Conservation (phyloP, 2,797 vertebrate genomes). For the Poecilia wingei region DNA sequence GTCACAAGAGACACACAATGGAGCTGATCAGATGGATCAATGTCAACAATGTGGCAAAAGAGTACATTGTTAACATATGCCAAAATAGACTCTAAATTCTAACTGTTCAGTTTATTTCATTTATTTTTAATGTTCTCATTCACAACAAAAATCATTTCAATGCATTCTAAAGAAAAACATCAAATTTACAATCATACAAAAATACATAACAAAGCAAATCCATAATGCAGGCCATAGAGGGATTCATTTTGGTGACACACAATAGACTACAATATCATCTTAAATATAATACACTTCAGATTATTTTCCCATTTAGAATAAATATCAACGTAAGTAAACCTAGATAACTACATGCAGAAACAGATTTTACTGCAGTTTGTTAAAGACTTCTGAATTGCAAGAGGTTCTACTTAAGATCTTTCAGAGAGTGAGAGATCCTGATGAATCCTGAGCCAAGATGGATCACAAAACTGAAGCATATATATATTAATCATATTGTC, state of each 20-base stretch:
- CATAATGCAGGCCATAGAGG: neutral
- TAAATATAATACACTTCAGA: neutral
- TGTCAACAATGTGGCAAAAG: neutral
- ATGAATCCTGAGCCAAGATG: too few relatives aligned
- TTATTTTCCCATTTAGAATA: neutral
- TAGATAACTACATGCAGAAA: neutral
- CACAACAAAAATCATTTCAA: neutral
- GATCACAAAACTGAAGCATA: too few relatives aligned
- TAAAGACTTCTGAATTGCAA: too few relatives aligned
- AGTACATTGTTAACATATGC: neutral
- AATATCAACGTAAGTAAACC: neutral
- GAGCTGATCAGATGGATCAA: neutral
- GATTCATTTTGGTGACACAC: neutral
- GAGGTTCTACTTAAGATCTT: too few relatives aligned
- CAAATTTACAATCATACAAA: neutral
- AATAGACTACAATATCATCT: neutral
- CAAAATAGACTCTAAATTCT: neutral
- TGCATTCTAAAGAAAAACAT: neutral
- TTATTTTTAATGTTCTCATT: neutral
- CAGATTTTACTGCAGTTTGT: neutral
- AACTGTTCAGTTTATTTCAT: neutral
- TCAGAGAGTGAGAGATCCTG: too few relatives aligned
- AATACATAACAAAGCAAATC: neutral
- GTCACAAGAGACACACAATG: neutral
- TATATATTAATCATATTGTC: neutral